Evolutionary conservation across 2,797 vertebrate genomes (phyloP), one percentile per base, ranked within the genome.

Genomic region (Syngnathus acus): DNA sequence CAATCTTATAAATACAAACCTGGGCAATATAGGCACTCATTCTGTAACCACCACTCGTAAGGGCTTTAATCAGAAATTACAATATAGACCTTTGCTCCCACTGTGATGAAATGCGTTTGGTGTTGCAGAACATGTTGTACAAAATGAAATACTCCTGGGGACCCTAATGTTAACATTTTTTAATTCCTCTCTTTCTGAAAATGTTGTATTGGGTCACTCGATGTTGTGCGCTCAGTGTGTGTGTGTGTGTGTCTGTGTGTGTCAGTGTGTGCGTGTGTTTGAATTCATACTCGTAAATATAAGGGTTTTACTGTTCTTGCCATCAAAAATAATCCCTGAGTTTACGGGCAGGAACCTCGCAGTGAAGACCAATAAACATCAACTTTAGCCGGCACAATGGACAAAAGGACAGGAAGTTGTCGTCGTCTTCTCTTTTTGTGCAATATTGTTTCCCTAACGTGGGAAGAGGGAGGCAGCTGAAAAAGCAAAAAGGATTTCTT

Each of bases 401-500:
- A 85, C 81, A 80, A 85, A 85, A 79, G 78, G 66, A 81, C 76
- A 78, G 84, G 83, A 87, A 87, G 84, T 84, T 72, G 68, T 72
- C 64, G 70, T 72, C 77, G 72, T 75, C 70, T 71, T 68, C 39
- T n/a, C 19, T 65, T 76, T 82, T 82, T 78, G 80, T 78, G 66
- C 75, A 82, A 80, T 81, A 75, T 84, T 85, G 77, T 85, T 84
- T 82, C 76, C 68, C 67, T 62, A 71, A 74, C 70, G 79, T 55
- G 67, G 78, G 78, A 77, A 82, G 81, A 78, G 65, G 76, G 78
- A 87, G 75, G 75, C 79, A 89, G 84, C 86, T 85, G 86, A 85
- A 80, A 87, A 86, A 89, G 86, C 84, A 85, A 77, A 81, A 82
- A 78, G 74, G 65, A 78, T 83, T 78, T 86, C 81, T 81, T 85